These are phyloP conservation scores for Schlechtendalia chinensis DNA, from an alignment of 1,140 invertebrate species.

Conservation along the genomic window DNA sequence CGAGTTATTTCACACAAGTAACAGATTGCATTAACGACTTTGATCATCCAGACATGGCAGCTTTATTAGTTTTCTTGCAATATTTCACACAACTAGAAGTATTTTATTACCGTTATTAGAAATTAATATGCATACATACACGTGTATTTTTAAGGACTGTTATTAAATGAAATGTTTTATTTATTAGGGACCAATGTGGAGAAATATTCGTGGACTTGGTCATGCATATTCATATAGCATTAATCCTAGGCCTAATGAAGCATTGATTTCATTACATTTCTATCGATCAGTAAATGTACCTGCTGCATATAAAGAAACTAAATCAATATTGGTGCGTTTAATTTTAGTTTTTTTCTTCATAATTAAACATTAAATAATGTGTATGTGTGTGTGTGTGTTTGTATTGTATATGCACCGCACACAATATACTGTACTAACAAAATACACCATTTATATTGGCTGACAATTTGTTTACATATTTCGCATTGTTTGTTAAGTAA, in stretches of 20 bases:
- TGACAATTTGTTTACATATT: not conserved
- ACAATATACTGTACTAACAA: too few species aligned
- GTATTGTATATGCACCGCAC: too few species aligned
- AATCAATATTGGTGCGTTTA: conserved; percentile 68
- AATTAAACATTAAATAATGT: too few species aligned
- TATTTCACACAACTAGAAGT: conserved; percentile 85
- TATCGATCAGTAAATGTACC: conserved; percentile 71
- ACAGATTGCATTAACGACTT: conserved; percentile 66
- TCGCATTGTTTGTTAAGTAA: too few species aligned
- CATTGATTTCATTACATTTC: conserved; percentile 69
- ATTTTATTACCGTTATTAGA: conserved; percentile 49
- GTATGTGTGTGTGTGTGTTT: too few species aligned
- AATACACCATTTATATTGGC: not conserved
- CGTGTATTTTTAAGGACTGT: not conserved
- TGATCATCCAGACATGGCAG: conserved; percentile 67
- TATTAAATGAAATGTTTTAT: conserved; percentile 50
- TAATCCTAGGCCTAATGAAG: conserved; percentile 64
- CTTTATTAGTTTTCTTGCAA: conserved; percentile 75
- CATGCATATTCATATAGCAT: conserved; percentile 78
- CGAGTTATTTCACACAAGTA: conserved; percentile 70
- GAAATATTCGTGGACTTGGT: conserved; percentile 77
- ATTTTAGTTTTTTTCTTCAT: too few species aligned
- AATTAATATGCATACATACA: too few species aligned
- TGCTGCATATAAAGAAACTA: conserved; percentile 75
- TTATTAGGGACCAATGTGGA: conserved; percentile 81